phyloP scores from a whole-genome alignment of 2,888 invertebrate genomes.

The Digitonthophagus gazella region DNA sequence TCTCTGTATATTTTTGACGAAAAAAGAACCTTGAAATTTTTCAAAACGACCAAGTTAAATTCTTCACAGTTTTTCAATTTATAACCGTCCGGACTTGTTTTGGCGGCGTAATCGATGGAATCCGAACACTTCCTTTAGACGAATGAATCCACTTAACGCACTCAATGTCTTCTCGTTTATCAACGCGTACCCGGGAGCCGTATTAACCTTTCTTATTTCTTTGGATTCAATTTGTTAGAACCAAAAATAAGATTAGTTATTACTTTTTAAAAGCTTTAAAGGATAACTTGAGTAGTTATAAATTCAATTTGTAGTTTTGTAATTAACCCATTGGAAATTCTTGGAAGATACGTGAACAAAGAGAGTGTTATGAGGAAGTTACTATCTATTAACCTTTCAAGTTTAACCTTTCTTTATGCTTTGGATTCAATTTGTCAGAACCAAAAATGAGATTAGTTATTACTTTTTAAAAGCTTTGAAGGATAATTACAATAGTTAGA shows the following conservation, averaged over 20 bases:
- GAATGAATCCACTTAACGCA: not conserved
- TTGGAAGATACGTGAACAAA: too few relatives aligned
- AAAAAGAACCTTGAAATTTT: not conserved
- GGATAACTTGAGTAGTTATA: too few relatives aligned
- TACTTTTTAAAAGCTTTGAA: not conserved
- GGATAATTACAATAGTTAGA: too few relatives aligned
- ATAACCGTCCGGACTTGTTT: not conserved
- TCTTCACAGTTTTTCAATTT: not conserved
- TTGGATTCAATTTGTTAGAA: too few relatives aligned
- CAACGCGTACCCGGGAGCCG: not conserved
- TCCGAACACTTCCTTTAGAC: not conserved
- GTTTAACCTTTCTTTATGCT: not conserved
- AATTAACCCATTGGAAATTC: too few relatives aligned
- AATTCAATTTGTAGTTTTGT: too few relatives aligned
- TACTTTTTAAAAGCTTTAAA: not conserved
- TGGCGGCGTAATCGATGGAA: not conserved
- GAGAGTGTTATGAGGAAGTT: too few relatives aligned
- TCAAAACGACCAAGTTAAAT: not conserved
- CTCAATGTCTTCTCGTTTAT: not conserved
- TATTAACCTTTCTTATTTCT: not conserved
- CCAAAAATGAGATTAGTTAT: too few relatives aligned
- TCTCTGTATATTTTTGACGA: too few relatives aligned
- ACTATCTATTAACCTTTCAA: too few relatives aligned
- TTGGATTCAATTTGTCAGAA: too few relatives aligned
- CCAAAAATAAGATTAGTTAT: too few relatives aligned